Base-by-base conservation (phyloP, 1,140 invertebrate species). In the Delia radicum region DNA sequence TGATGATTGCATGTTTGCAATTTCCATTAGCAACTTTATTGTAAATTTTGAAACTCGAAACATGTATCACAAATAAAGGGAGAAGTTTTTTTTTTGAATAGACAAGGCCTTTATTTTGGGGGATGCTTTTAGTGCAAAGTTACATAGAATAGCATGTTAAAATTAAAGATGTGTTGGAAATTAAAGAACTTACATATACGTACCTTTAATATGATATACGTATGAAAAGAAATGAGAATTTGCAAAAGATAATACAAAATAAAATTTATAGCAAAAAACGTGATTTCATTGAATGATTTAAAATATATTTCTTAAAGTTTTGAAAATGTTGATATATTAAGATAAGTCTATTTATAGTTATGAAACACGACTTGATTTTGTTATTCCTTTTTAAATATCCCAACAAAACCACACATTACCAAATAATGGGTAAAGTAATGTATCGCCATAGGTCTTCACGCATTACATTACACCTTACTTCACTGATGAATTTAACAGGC, bases 1-100 rank as follows among this genome's bases (percentile, higher is more conserved):
- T 27, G 26, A 65, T 65, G 27, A 65, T 65, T 65, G 26, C 62
- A 65, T 65, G 62, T 65, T 65, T 65, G 26, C 27, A 29, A 65
- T 65, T 65, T 65, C 62, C 62, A 65, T 65, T 65, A 65, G 62
- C 27, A 29, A 27, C 27, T 27, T 42, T 10, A 42, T 42, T 42
- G 37, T 42, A 42, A 42, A 42, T 42, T 42, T 42, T n/a, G n/a
- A 42, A 42, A 42, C 37, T 2, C 2, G 3, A 42, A 42, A 42
- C 37, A 10, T 15, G n/a, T 42, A 42, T 13, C 37, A 42, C 12
- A 42, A 42, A 12, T 12, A 42, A 42, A 42, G 10, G 37, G 37
- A 1, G 2, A 15, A 42, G 37, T 42, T 10, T 13, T n/a, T n/a
- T n/a, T n/a, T n/a, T n/a, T n/a, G n/a, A n/a, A 42, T 15, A 5